Base-by-base conservation (phyloP, 2,888 invertebrate species). In the Cheilosia scutellata region DNA sequence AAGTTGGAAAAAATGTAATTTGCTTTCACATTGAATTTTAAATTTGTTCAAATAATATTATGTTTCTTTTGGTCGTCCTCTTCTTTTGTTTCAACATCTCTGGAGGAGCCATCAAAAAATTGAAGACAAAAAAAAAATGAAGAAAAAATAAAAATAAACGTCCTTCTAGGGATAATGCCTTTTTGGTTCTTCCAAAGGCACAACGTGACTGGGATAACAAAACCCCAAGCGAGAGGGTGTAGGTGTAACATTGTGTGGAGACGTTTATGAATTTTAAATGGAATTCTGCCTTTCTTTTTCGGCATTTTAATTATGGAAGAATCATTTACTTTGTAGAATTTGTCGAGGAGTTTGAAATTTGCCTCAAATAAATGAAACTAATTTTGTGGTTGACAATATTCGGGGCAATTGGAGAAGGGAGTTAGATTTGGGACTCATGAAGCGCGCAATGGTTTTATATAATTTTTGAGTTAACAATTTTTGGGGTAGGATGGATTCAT, bases 11-110 rank as follows among this genome's bases (percentile, higher is more conserved):
- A 74, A 83, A 78, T 63, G 42, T 68, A 78, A 68, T 74, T 83
- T 74, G 68, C 78, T 62, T 37, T 57, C 44, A 78, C 68, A 78
- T 74, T 82, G 78, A 77, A 77, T 82, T 82, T 82, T 66, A 77
- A 77, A 82, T 62, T 83, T 74, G 4, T 74, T 78, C 68, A 63
- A 83, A 78, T 68, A 74, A 58, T 70, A 68, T 78, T 63, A 68
- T 55, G 49, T 74, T 68, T 62, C 62, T 49, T 25, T 44, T 44
- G 57, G 63, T 29, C 44, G 29, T 57, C 53, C 13, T 31, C 13
- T 25, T 33, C 40, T 37, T 63, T 20, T 72, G 66, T 57, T 63
- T 68, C 44, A 72, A 42, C 51, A 51, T 72, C 57, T 63, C 51
- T 53, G 16, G 40, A 71, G 60, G n/a, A 57, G 57, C 33, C 44